Percentiles rank a stretch among this genome's conserved stretches.
These are phyloP conservation scores for Nilaparvata lugens DNA, from an alignment of 1,140 invertebrate species.

Conservation along the genomic window DNA sequence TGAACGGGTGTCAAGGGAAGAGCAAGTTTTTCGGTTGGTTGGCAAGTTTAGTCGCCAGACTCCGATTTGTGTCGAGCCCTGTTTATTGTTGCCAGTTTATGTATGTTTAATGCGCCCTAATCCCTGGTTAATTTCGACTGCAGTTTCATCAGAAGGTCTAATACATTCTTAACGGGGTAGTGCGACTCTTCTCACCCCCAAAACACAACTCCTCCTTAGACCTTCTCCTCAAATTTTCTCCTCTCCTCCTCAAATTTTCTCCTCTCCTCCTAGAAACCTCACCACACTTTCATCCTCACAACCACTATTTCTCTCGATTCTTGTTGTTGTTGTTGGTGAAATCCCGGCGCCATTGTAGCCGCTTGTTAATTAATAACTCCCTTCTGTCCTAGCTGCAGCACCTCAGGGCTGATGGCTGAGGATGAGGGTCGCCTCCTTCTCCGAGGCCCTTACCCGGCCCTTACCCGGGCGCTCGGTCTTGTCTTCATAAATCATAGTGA, in stretches of 20 bases:
- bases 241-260: too few species aligned
- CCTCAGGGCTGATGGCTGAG: background rate
- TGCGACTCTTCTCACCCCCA: background rate
- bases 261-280: too few species aligned
- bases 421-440: background rate
- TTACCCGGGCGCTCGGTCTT: background rate
- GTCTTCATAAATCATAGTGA: constrained; percentile 4
- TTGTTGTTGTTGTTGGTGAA: background rate
- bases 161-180: background rate
- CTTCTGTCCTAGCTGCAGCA: background rate
- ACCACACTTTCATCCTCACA: background rate
- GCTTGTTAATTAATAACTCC: constrained; percentile 4
- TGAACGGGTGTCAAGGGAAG: too few species aligned
- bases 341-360: background rate
- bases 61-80: background rate
- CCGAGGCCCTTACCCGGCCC: background rate
- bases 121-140: constrained; percentile 3
- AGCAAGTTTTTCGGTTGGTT: too few species aligned
- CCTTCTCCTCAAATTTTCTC: too few species aligned
- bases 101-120: constrained; percentile 2
- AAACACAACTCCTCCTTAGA: too few species aligned
- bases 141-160: constrained; percentile 3
- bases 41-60: too few species aligned
- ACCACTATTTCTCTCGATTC: background rate
- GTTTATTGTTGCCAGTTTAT: constrained; percentile 4